These are phyloP conservation scores for Mayetiola destructor DNA, from an alignment of 2,888 invertebrate species.

Conservation along the genomic window DNA sequence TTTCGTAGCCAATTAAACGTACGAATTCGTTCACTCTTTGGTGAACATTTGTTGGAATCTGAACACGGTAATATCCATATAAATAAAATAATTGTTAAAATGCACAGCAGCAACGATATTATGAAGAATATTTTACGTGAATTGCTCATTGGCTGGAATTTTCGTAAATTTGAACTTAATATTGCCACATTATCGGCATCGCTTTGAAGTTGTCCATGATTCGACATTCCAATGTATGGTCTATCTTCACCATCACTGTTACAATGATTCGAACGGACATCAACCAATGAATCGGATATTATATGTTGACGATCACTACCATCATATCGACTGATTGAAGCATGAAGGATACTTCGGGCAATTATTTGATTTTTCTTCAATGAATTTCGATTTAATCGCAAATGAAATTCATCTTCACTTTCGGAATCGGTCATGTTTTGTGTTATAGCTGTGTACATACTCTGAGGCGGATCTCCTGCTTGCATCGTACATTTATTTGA, in stretches of 20 bases:
- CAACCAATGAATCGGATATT: constrained; percentile 22
- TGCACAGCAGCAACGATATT: constrained; percentile 53
- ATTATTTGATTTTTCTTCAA: constrained; percentile 15
- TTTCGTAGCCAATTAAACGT: constrained; percentile 54
- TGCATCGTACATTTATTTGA: no score
- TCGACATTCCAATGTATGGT: constrained; percentile 23
- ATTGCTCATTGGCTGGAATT: constrained; percentile 44
- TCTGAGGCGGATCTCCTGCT: constrained; percentile 38
- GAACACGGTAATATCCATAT: constrained; percentile 63
- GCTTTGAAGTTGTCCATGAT: not conserved
- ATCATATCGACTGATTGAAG: constrained; percentile 27
- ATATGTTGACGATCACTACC: not conserved
- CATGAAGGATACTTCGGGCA: constrained; percentile 19
- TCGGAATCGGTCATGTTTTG: constrained; percentile 65
- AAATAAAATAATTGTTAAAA: constrained; percentile 56
- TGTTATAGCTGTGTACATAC: constrained; percentile 58
- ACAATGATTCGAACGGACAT: constrained; percentile 28
- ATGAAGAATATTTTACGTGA: constrained; percentile 53
- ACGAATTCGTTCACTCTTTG: constrained; percentile 39
- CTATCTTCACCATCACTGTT: constrained; percentile 31
- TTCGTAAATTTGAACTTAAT: constrained; percentile 31
- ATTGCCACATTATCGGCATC: constrained; percentile 34
- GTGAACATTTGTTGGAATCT: constrained; percentile 50
- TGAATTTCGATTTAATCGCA: constrained; percentile 21
- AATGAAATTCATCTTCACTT: constrained; percentile 53